Evolutionary conservation across 2,888 invertebrate genomes (phyloP).

Genomic region (Latrodectus hesperus): DNA sequence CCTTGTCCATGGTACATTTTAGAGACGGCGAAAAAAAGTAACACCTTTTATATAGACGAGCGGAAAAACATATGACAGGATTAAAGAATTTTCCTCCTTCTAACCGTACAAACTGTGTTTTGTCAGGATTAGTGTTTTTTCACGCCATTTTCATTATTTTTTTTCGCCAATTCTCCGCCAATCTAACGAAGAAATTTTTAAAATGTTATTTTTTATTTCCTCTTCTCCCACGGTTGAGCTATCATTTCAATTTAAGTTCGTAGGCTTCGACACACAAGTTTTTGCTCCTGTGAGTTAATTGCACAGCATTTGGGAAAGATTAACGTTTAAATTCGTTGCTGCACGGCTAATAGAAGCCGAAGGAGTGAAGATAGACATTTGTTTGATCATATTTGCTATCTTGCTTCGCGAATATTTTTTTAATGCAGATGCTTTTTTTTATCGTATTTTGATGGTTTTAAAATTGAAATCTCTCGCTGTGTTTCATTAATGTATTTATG

Average conservation of each 20-base stretch:
- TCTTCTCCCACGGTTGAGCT: constrained; percentile 18
- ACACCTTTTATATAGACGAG: constrained; percentile 32
- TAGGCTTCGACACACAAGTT: not conserved
- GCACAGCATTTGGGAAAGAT: constrained; percentile 19
- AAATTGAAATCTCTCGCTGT: not conserved
- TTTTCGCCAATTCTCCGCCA: not conserved
- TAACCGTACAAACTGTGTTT: constrained; percentile 16
- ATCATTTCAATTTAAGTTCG: constrained; percentile 27
- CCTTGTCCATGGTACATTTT: not conserved
- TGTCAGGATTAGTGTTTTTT: constrained; percentile 58
- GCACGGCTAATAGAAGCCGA: not conserved
- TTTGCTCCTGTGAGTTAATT: constrained; percentile 13
- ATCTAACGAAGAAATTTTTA: not conserved
- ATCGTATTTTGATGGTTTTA: constrained; percentile 4
- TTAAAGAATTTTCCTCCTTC: constrained; percentile 34
- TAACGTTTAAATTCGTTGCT: constrained; percentile 8
- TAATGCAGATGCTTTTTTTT: not conserved
- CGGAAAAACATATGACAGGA: constrained; percentile 55
- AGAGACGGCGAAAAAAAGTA: constrained; percentile 5
- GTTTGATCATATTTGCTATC: not conserved
- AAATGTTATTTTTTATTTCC: not conserved
- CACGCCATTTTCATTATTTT: constrained; percentile 10
- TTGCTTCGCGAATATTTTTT: not conserved
- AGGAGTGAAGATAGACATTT: not conserved
- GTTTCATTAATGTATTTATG: not conserved